These are phyloP conservation scores for Lagopus muta DNA, from an alignment of 2,113 vertebrate genomes.

Conservation along the genomic window DNA sequence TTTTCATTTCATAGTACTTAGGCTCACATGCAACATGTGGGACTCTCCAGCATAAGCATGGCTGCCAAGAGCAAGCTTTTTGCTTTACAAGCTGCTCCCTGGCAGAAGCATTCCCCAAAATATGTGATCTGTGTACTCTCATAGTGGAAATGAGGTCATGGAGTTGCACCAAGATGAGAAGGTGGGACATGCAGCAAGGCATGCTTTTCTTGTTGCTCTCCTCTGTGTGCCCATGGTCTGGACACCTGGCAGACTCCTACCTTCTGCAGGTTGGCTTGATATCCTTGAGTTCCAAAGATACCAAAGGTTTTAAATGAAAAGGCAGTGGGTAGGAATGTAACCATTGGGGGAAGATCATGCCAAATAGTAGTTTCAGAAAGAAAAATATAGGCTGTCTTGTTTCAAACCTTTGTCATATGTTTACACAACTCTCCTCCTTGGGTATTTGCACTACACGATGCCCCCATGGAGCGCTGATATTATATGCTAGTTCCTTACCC, in stretches of 20 bases:
- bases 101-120: background rate
- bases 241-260: background rate
- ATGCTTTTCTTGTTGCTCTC: fast-evolving
- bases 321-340: background rate
- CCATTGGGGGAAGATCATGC: background rate
- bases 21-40: background rate
- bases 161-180: background rate
- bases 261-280: background rate
- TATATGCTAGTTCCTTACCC: background rate
- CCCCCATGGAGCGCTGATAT: background rate
- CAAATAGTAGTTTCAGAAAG: background rate
- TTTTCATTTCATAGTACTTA: background rate
- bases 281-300: background rate
- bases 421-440: background rate
- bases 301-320: background rate
- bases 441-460: background rate
- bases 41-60: background rate
- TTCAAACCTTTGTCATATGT: background rate
- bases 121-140: fast-evolving
- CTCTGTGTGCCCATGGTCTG: fast-evolving
- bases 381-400: conserved; percentile 20
- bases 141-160: fast-evolving
- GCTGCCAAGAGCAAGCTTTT: background rate
- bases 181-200: background rate
- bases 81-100: background rate